Conservation (phyloP, 2,797 vertebrate species). For the Sebastes goodei region DNA sequence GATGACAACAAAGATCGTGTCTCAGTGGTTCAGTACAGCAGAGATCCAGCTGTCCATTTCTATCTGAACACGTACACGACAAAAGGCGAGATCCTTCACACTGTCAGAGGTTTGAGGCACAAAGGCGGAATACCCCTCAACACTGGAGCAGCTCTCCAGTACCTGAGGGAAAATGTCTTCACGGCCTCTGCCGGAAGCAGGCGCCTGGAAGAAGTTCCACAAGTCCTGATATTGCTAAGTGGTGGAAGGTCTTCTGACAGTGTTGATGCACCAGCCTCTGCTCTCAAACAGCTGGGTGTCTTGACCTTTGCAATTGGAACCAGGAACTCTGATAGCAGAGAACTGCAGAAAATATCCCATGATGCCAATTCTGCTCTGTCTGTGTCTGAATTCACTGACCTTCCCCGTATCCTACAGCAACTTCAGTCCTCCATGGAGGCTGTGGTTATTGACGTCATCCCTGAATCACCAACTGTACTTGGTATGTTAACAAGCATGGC, state of each 20-base stretch:
- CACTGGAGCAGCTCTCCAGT: not conserved
- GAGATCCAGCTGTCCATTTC: conserved; percentile 44
- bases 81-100: not conserved
- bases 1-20: conserved; percentile 52
- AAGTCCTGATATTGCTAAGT: conserved; percentile 84
- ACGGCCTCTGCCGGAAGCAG: conserved; percentile 84
- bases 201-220: conserved; percentile 75
- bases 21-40: conserved; percentile 71
- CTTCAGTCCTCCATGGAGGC: no score
- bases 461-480: conserved; percentile 13
- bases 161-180: conserved; percentile 72
- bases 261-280: conserved; percentile 64
- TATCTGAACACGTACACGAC: conserved; percentile 11
- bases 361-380: not conserved
- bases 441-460: not conserved
- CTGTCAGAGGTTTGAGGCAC: not conserved
- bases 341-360: conserved; percentile 47
- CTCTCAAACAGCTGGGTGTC: conserved; percentile 82
- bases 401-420: not conserved
- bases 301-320: conserved; percentile 73
- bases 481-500: conserved; percentile 39
- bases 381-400: conserved; percentile 46
- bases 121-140: not conserved
- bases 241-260: conserved; percentile 83
- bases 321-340: conserved; percentile 35